phyloP scores from a whole-genome alignment of 37 sponge, comb jelly and placozoan genomes.

The Geodia barretti region DNA sequence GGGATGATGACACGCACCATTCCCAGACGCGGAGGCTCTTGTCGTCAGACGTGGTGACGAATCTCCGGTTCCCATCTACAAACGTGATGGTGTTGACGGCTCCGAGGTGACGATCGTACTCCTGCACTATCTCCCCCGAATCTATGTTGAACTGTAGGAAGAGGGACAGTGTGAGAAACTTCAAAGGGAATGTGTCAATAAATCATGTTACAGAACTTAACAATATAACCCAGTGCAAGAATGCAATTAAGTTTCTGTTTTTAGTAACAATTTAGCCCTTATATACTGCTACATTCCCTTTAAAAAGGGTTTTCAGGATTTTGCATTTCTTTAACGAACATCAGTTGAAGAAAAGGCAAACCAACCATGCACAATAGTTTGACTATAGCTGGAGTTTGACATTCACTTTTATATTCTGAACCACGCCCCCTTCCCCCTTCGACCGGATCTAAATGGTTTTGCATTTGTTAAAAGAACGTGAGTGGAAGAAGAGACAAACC shows the following conservation, averaged over 20 bases:
- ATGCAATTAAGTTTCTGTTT: not conserved
- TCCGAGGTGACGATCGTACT: constrained; percentile 99
- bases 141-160: constrained; percentile 80
- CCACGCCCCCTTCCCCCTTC: too few species aligned
- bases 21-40: constrained; percentile 99
- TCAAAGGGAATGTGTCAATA: not conserved
- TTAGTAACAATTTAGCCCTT: too few species aligned
- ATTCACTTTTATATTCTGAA: too few species aligned
- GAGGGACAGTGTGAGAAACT: not conserved
- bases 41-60: constrained; percentile 98
- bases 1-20: constrained; percentile 60
- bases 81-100: constrained; percentile 98
- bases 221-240: not conserved
- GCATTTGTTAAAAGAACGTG: too few species aligned
- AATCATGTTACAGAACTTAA: not conserved
- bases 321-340: too few species aligned
- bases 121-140: constrained; percentile 89
- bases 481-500: too few species aligned
- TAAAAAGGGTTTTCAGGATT: too few species aligned
- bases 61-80: constrained; percentile 93
- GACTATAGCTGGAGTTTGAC: too few species aligned
- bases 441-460: too few species aligned
- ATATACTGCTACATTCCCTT: too few species aligned
- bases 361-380: too few species aligned
- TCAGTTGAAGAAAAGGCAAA: too few species aligned